Base-by-base conservation (phyloP, 2,113 vertebrate genomes). In the Phainopepla nitens region DNA sequence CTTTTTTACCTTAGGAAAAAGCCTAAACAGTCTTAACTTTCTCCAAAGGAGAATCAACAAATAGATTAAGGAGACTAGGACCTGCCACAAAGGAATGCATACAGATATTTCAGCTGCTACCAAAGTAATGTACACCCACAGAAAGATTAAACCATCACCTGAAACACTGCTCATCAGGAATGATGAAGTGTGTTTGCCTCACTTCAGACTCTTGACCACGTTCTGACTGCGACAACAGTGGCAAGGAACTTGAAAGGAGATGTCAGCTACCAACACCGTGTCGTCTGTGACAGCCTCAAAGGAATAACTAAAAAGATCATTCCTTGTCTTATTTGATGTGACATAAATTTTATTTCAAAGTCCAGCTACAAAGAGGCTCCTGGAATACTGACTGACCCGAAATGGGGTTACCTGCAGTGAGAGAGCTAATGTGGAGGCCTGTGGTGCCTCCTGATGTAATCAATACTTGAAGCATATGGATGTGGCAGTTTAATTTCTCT, bases 231-330 rank as follows among this genome's bases (percentile, higher is more conserved):
- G 71, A 95, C 82, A 92, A 73, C 3, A 56, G 42, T 12, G 24
- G 62, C 68, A 62, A 49, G 47, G 80, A 89, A 94, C 69, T 90
- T 83, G 72, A 94, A 93, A 96, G 82, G 62, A 90, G 89, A 66
- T 75, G 79, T 61, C 95, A 96, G 72, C 33, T 83, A 66, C 90
- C 82, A 79, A 79, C 61, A 60, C 24, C 0, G 0, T 66, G 66
- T 77, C 1, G 0, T 69, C 51, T 90, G 56, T 41, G 88, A 78
- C 73, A 89, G 56, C 44, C 71, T 92, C 94, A 87, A 89, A 95
- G 72, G 94, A 78, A 62, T 86, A 86, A 81, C 79, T 92, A 80
- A 93, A 94, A 97, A 95, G 89, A 86, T 95, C 86, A 49, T 58
- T 83, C 51, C 21, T 56, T 73, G 62, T 47, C 79, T 93, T 73